phyloP scores from a whole-genome alignment of 2,888 invertebrate species.

The Aproaerema taeniolella region DNA sequence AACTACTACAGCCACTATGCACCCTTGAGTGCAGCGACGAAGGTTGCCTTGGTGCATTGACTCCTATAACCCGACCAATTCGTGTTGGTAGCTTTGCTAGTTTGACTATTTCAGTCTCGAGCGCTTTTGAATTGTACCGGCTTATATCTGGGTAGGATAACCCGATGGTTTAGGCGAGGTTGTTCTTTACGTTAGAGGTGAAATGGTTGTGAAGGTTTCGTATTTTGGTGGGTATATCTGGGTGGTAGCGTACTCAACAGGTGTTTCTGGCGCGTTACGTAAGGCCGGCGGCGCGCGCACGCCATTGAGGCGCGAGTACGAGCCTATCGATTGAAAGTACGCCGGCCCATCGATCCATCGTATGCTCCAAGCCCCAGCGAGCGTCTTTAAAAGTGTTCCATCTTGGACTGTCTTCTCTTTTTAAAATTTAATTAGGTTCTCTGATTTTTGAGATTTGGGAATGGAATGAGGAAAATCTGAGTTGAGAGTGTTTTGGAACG shows the following conservation, averaged over 20 bases:
- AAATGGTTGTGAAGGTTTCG: too few species aligned
- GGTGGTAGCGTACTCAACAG: conserved; percentile 70
- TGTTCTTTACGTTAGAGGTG: too few species aligned
- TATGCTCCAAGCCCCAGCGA: conserved; percentile 41
- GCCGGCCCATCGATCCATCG: conserved; percentile 53
- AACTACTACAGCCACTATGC: conserved; percentile 58
- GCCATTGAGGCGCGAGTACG: conserved; percentile 68
- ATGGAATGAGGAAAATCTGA: too few species aligned
- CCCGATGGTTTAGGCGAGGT: too few species aligned
- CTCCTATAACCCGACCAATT: conserved; percentile 51
- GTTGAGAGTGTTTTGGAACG: too few species aligned
- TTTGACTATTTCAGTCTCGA: too few species aligned
- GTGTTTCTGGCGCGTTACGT: conserved; percentile 65
- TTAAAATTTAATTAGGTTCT: conserved; percentile 14
- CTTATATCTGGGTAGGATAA: conserved; percentile 63
- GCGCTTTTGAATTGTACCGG: conserved; percentile 37
- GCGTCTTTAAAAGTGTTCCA: conserved; percentile 49
- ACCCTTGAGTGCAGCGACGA: conserved; percentile 73
- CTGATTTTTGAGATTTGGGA: too few species aligned
- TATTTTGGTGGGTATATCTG: too few species aligned
- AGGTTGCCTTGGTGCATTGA: conserved; percentile 73
- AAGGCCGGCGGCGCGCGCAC: conserved; percentile 66
- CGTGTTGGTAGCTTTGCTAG: neutral
- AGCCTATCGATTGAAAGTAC: conserved; percentile 64
- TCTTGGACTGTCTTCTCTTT: conserved; percentile 44